phyloP scores from a whole-genome alignment of 2,113 vertebrate genomes.

The Poeciliopsis prolifica region DNA sequence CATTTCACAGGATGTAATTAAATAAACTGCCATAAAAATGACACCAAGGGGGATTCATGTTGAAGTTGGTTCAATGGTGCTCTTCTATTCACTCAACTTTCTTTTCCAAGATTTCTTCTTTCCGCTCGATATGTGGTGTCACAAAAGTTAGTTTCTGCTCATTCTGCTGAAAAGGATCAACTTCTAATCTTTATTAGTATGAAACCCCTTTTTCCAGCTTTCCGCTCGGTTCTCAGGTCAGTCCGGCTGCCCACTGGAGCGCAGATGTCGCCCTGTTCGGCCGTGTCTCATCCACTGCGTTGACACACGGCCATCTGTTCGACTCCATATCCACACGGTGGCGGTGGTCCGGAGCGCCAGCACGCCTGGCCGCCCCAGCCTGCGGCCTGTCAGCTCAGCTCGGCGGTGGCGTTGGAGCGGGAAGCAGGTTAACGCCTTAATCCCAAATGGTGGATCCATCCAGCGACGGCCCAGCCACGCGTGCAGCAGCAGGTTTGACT shows the following conservation, averaged over 20 bases:
- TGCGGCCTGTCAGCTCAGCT: constrained; percentile 27
- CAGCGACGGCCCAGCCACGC: constrained; percentile 44
- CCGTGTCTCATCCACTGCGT: constrained; percentile 6
- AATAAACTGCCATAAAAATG: too few relatives aligned
- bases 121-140: not conserved
- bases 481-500: constrained; percentile 40
- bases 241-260: constrained; percentile 9
- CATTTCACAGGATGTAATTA: too few relatives aligned
- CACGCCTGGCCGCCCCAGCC: constrained; percentile 32
- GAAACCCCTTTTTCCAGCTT: constrained; percentile 2
- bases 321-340: constrained; percentile 24
- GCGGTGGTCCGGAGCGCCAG: constrained; percentile 24
- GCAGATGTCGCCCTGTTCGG: not conserved
- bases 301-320: constrained; percentile 14
- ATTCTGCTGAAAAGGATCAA: constrained; percentile 4
- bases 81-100: not conserved
- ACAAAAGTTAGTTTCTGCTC: constrained; percentile 7
- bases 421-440: constrained; percentile 60
- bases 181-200: constrained; percentile 25
- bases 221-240: constrained; percentile 25
- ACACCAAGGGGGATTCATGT: too few relatives aligned
- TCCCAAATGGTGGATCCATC: constrained; percentile 53
- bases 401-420: constrained; percentile 18
- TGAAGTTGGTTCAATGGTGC: too few relatives aligned
- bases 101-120: not conserved